These are phyloP conservation scores for Leistus spinibarbis DNA, from an alignment of 2,888 invertebrate genomes.

Conservation along the genomic window DNA sequence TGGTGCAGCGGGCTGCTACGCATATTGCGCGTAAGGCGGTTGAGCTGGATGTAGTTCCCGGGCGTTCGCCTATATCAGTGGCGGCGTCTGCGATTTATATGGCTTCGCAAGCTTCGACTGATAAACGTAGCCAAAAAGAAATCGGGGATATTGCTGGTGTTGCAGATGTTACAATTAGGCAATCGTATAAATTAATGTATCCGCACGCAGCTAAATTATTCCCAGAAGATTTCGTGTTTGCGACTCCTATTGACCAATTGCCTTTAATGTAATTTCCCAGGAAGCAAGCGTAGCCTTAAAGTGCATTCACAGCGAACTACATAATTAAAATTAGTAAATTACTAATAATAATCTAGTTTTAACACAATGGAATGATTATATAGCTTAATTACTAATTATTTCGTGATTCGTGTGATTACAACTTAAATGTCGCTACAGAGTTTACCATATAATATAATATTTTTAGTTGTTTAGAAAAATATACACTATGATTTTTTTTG, in stretches of 20 bases:
- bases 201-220: constrained; percentile 91
- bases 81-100: constrained; percentile 99
- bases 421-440: too few species aligned
- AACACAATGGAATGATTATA: too few species aligned
- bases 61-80: constrained; percentile 97
- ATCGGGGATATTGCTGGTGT: constrained; percentile 98
- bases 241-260: constrained; percentile 91
- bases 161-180: constrained; percentile 96
- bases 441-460: too few species aligned
- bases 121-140: constrained; percentile 94
- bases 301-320: too few species aligned
- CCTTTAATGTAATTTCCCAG: constrained; percentile 73
- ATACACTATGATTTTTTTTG: too few species aligned
- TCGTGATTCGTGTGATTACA: too few species aligned
- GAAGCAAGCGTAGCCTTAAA: not conserved
- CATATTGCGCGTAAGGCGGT: constrained; percentile 96
- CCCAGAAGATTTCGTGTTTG: constrained; percentile 95
- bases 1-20: constrained; percentile 92
- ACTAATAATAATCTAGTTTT: too few species aligned
- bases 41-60: constrained; percentile 96
- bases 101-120: constrained; percentile 97
- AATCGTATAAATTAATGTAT: constrained; percentile 97
- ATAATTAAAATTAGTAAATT: too few species aligned
- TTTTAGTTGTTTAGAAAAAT: too few species aligned
- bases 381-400: too few species aligned